phyloP scores from a whole-genome alignment of 1,140 invertebrate genomes.

The Lepidurus arcticus region DNA sequence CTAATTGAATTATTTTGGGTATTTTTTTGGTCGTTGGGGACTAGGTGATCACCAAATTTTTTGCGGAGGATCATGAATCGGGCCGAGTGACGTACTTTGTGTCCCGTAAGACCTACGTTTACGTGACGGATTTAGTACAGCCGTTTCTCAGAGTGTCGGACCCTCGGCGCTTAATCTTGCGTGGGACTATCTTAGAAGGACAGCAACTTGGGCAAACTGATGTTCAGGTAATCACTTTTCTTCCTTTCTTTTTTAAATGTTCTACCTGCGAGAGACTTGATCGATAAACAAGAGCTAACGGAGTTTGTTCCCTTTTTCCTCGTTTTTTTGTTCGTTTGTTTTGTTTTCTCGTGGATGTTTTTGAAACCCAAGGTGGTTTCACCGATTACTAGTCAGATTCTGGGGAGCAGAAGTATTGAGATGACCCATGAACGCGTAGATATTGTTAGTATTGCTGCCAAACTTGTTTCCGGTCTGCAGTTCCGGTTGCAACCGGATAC shows the following conservation, averaged over 20 bases:
- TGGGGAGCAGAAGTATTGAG: slow-evolving; percentile 82
- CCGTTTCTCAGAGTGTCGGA: slow-evolving; percentile 78
- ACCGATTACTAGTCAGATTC: slow-evolving; percentile 81
- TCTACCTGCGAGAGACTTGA: neutral
- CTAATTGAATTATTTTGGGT: neutral
- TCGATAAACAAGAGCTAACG: slow-evolving; percentile 1
- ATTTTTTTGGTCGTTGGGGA: neutral
- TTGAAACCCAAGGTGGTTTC: slow-evolving; percentile 62
- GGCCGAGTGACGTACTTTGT: slow-evolving; percentile 84
- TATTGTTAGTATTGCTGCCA: slow-evolving; percentile 70
- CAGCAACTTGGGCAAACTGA: slow-evolving; percentile 82
- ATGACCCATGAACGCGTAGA: slow-evolving; percentile 87
- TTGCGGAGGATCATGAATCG: slow-evolving; percentile 83
- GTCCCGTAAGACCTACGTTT: slow-evolving; percentile 74
- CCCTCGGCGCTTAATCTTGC: slow-evolving; percentile 60
- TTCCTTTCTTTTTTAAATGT: slow-evolving; percentile 6
- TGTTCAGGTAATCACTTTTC: slow-evolving; percentile 62
- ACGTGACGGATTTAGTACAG: slow-evolving; percentile 84
- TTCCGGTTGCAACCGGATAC: slow-evolving; percentile 78
- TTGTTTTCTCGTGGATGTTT: neutral
- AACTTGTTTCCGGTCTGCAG: slow-evolving; percentile 83
- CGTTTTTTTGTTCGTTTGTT: neutral
- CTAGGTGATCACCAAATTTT: slow-evolving; percentile 73
- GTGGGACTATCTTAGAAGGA: slow-evolving; percentile 66
- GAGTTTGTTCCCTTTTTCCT: neutral